A percentile compares a stretch with the other conserved stretches of the same genome.
Evolutionary conservation across 2,888 invertebrate species (phyloP).

Genomic region (Conus canariensis): DNA sequence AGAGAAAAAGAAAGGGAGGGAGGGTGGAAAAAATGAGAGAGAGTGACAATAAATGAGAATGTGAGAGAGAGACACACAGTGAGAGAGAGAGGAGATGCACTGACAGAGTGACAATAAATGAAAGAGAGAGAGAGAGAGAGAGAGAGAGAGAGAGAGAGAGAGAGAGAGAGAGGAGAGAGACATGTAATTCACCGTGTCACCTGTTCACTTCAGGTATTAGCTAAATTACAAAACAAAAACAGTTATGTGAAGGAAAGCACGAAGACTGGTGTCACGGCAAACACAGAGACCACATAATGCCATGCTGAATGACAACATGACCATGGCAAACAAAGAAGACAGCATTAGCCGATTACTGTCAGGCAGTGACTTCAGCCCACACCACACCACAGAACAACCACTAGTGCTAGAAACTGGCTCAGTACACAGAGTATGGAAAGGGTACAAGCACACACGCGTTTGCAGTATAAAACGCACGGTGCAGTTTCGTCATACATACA

Average conservation of each 20-base stretch:
- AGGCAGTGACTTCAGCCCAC: slow-evolving; percentile 15
- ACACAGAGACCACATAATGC: background rate
- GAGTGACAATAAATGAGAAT: too few species aligned
- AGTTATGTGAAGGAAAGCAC: background rate
- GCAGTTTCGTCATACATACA: slow-evolving; percentile 39
- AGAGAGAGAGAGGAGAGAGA: background rate
- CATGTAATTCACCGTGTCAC: too few species aligned
- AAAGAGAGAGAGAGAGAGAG: background rate
- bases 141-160: background rate
- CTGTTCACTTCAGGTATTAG: too few species aligned
- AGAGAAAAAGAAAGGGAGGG: too few species aligned
- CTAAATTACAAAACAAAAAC: background rate
- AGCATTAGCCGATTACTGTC: background rate
- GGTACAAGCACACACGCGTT: slow-evolving; percentile 30
- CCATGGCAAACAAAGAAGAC: background rate
- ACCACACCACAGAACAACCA: slow-evolving; percentile 23
- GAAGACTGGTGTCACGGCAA: background rate
- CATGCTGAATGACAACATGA: background rate
- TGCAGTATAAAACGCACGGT: slow-evolving; percentile 9
- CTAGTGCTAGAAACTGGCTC: slow-evolving; percentile 27
- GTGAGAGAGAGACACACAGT: too few species aligned
- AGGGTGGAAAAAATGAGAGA: too few species aligned
- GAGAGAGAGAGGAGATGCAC: too few species aligned
- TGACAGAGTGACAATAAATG: background rate
- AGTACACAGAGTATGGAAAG: background rate